A percentile compares a stretch with the other conserved stretches of the same genome.
These are phyloP conservation scores for Lobophora halterata DNA, from an alignment of 2,888 invertebrate genomes.

Conservation along the genomic window DNA sequence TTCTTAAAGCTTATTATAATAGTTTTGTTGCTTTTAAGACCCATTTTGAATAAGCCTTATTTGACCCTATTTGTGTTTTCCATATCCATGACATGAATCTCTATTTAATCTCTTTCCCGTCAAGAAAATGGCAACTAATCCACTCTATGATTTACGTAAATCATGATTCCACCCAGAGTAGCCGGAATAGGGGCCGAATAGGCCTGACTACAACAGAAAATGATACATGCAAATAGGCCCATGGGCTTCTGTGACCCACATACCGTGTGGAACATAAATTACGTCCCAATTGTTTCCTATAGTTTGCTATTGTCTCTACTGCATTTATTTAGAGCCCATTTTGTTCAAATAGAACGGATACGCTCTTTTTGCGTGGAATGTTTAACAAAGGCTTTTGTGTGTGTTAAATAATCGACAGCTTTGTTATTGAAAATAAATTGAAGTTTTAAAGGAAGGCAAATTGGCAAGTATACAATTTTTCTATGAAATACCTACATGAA, in stretches of 20 bases:
- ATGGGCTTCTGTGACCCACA: conserved; percentile 50
- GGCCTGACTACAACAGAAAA: conserved; percentile 31
- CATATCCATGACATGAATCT: conserved; percentile 7
- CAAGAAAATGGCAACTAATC: conserved; percentile 8
- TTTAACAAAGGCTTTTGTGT: conserved; percentile 26
- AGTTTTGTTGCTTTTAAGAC: no score
- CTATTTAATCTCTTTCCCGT: conserved; percentile 14
- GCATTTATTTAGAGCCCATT: conserved; percentile 47
- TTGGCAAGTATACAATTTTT: no score
- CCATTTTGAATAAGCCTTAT: no score
- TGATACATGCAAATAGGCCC: conserved; percentile 35
- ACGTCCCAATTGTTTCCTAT: conserved; percentile 68
- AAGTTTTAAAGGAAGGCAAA: no score
- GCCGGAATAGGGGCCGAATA: conserved; percentile 15
- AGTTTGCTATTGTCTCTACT: conserved; percentile 50
- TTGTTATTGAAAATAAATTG: conserved; percentile 9
- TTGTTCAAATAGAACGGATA: conserved; percentile 36
- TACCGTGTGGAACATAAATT: conserved; percentile 63
- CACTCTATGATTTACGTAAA: conserved; percentile 12
- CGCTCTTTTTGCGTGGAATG: conserved; percentile 24
- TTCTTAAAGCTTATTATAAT: no score
- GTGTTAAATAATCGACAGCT: conserved; percentile 25
- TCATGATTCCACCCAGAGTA: conserved; percentile 16
- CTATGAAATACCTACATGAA: no score
- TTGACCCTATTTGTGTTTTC: no score